A percentile compares a stretch with the other conserved stretches of the same genome.
Evolutionary conservation across 2,113 vertebrate genomes (phyloP).

Genomic region (Caloenas nicobarica): DNA sequence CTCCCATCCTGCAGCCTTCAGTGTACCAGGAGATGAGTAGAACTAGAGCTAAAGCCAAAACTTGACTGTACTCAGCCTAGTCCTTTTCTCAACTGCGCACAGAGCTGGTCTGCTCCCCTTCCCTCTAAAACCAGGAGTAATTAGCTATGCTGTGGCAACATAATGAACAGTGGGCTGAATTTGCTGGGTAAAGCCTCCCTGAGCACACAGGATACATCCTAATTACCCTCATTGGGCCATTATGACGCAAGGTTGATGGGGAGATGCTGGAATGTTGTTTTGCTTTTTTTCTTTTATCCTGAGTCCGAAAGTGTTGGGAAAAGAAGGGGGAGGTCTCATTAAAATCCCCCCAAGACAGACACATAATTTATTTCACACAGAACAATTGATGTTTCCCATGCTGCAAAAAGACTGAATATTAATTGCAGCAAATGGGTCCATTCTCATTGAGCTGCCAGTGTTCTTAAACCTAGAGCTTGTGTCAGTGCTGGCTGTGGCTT

Average conservation of each 20-base stretch:
- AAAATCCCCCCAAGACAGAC: constrained; percentile 16
- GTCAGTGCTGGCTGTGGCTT: not conserved
- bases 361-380: not conserved
- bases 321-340: constrained; percentile 1
- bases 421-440: constrained; percentile 1
- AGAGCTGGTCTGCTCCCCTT: not conserved
- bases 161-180: not conserved
- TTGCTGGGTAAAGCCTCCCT: constrained; percentile 6
- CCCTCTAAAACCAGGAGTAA: not conserved
- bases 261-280: constrained; percentile 40
- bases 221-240: constrained; percentile 52
- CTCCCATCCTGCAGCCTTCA: not conserved
- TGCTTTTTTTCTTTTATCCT: not conserved
- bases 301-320: not conserved
- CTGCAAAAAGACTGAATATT: constrained; percentile 12
- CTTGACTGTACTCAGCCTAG: not conserved
- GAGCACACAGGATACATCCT: constrained; percentile 31
- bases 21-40: not conserved
- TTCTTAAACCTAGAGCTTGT: not conserved
- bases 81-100: not conserved
- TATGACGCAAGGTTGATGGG: constrained; percentile 3
- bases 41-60: not conserved
- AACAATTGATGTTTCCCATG: constrained; percentile 29
- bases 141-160: not conserved
- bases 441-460: not conserved